These are phyloP conservation scores for Marronus borbonicus DNA, from an alignment of 2,888 invertebrate genomes.

Conservation along the genomic window DNA sequence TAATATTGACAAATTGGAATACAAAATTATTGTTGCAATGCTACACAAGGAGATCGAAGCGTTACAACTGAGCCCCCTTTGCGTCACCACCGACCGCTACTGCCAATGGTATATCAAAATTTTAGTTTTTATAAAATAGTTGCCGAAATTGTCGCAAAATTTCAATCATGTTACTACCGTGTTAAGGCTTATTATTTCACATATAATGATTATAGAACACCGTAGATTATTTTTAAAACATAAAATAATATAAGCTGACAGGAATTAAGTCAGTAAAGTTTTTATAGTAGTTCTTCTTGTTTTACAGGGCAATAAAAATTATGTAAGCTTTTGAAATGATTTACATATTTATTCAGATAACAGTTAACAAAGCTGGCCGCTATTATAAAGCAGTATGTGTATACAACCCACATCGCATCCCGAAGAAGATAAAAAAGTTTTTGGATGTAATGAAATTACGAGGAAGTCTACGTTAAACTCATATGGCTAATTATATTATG, in stretches of 20 bases:
- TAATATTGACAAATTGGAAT: no score
- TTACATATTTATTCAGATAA: conserved; percentile 31
- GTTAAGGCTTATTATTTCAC: neutral
- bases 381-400: conserved; percentile 5
- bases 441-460: neutral
- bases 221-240: neutral
- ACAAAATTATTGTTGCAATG: no score
- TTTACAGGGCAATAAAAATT: conserved; percentile 20
- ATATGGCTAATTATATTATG: neutral
- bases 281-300: conserved; percentile 2
- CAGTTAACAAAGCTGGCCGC: conserved; percentile 15
- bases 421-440: conserved; percentile 5
- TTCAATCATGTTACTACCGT: neutral
- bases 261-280: neutral
- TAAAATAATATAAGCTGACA: neutral
- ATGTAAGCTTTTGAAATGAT: conserved; percentile 12
- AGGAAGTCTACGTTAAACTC: no score
- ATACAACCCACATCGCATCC: neutral
- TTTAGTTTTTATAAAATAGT: no score
- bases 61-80: no score
- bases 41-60: no score
- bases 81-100: no score
- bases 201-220: neutral
- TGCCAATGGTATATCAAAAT: no score
- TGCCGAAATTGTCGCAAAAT: neutral